Evolutionary conservation across 2,888 invertebrate species (phyloP).

Genomic region (Apamea epomidion): DNA sequence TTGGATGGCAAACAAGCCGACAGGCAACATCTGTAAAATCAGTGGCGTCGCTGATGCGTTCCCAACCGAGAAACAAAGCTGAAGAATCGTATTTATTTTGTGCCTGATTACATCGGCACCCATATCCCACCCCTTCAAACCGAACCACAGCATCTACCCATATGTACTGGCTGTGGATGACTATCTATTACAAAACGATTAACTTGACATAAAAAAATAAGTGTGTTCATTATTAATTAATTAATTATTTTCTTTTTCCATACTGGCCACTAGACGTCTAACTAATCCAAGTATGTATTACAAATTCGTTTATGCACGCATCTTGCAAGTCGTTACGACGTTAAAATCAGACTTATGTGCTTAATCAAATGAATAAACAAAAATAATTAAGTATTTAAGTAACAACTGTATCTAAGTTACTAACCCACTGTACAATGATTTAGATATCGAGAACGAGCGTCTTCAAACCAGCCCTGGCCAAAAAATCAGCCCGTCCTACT

Average conservation of each 20-base stretch:
- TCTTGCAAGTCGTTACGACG: constrained; percentile 15
- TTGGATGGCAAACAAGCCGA: background rate
- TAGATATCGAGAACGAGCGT: constrained; percentile 38
- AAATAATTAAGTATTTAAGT: background rate
- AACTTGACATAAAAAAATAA: background rate
- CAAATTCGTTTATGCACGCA: constrained; percentile 4
- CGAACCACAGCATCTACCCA: background rate
- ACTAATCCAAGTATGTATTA: constrained; percentile 43
- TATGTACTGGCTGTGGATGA: background rate
- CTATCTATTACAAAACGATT: background rate
- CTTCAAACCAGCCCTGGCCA: constrained; percentile 2
- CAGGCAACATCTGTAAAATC: background rate
- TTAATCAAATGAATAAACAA: background rate
- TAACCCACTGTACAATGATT: constrained; percentile 16
- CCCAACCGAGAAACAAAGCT: constrained; percentile 2
- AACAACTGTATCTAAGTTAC: background rate
- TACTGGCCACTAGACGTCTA: constrained; percentile 39
- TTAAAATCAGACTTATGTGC: background rate
- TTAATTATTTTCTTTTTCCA: constrained; percentile 30
- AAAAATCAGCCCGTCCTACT: background rate
- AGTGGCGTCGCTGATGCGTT: background rate
- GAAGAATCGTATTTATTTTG: too few relatives aligned
- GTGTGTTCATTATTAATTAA: background rate
- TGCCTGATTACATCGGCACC: background rate
- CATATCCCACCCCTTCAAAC: background rate